These are phyloP conservation scores for Zeuzera pyrina DNA, from an alignment of 2,888 invertebrate species.

Conservation along the genomic window DNA sequence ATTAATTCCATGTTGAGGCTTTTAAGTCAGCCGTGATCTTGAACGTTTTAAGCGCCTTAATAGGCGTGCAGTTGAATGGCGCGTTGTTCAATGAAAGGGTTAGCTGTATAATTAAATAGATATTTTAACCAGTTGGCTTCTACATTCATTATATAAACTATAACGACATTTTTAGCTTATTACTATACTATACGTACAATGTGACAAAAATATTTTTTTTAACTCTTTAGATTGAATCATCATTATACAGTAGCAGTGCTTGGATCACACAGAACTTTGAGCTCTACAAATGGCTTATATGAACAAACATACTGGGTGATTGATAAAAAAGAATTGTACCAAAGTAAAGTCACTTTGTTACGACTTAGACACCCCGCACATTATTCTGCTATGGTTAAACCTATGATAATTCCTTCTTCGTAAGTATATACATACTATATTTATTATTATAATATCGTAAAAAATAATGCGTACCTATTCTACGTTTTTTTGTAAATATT, in stretches of 20 bases:
- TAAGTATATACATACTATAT: constrained; percentile 31
- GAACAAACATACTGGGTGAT: constrained; percentile 80
- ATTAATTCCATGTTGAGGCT: too few species aligned
- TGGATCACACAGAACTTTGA: constrained; percentile 77
- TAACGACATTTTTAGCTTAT: too few species aligned
- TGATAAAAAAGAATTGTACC: constrained; percentile 68
- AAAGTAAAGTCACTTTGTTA: constrained; percentile 75
- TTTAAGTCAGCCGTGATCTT: too few species aligned
- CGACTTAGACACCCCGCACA: constrained; percentile 73
- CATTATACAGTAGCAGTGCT: constrained; percentile 77
- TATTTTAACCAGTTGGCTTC: too few species aligned
- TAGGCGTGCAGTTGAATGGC: too few species aligned
- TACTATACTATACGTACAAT: too few species aligned
- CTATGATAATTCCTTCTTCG: constrained; percentile 71
- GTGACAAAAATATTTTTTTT: too few species aligned
- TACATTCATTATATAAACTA: too few species aligned
- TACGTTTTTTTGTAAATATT: too few species aligned
- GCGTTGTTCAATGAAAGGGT: too few species aligned
- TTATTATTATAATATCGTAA: constrained; percentile 1
- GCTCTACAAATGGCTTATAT: constrained; percentile 74
- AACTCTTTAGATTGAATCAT: constrained; percentile 64
- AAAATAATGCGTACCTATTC: background rate
- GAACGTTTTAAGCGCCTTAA: too few species aligned
- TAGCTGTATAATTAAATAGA: too few species aligned
- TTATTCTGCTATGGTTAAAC: constrained; percentile 77